Evolutionary conservation across 2,888 invertebrate species (phyloP).

Genomic region (Heteropelma amictum): DNA sequence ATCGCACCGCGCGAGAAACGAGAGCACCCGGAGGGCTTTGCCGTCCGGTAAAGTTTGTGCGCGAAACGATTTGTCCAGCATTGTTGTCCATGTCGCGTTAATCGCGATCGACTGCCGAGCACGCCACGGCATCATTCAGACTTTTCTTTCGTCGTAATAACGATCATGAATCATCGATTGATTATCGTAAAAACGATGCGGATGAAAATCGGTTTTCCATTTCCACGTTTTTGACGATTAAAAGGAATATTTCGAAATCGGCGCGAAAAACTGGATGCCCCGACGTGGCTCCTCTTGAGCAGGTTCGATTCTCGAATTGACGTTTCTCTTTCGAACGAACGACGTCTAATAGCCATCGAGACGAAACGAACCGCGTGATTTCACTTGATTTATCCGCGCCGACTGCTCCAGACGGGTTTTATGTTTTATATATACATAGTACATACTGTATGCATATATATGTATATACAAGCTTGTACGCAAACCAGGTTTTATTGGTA

Average conservation of each 20-base stretch:
- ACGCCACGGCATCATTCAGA: background rate
- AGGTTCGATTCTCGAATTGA: background rate
- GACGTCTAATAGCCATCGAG: slow-evolving; percentile 49
- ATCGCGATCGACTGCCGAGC: background rate
- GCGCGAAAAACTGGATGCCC: too few species aligned
- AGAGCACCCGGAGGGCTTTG: too few species aligned
- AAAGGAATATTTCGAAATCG: background rate
- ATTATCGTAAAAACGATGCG: background rate
- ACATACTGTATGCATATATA: slow-evolving; percentile 36
- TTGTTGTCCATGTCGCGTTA: too few species aligned
- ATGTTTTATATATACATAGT: slow-evolving; percentile 11
- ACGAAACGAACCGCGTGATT: slow-evolving; percentile 52
- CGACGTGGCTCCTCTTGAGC: background rate
- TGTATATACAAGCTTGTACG: background rate
- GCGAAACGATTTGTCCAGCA: slow-evolving; percentile 15
- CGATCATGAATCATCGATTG: background rate
- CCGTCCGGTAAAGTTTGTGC: too few species aligned
- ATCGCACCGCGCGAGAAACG: slow-evolving; percentile 14
- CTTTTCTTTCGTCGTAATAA: background rate
- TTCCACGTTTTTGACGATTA: background rate
- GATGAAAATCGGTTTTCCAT: too few species aligned
- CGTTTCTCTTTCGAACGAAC: slow-evolving; percentile 21
- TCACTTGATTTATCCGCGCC: slow-evolving; percentile 53
- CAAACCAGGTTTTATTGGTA: slow-evolving; percentile 51
- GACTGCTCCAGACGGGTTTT: slow-evolving; percentile 41